Base-by-base conservation (phyloP, 2,113 vertebrate genomes). In the Montifringilla adamsi region DNA sequence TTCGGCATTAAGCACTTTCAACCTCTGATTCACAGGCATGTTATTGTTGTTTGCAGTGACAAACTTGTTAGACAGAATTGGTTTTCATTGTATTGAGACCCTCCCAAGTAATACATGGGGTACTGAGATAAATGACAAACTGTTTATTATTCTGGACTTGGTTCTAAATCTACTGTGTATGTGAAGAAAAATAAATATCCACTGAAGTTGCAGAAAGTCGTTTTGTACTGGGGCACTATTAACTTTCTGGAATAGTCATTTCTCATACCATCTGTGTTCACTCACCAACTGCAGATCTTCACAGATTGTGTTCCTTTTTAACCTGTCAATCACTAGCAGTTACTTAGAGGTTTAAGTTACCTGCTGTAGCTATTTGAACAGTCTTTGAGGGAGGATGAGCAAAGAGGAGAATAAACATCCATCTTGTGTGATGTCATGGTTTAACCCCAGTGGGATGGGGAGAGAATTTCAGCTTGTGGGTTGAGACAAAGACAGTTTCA, bases 231-330 rank as follows among this genome's bases (percentile, higher is more conserved):
- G 41, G 55, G 33, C 79, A 63, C 44, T 87, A 70, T 63, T 91
- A 78, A 79, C 44, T 96, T 92, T 37, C n/a, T 83, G 85, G 77
- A 92, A 82, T 58, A 90, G 67, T 89, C 1, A 79, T 90, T 89
- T 94, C 43, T 92, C 70, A 17, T 90, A 41, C 92, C 82, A 90
- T 96, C 90, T 94, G 87, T 91, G 78, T 92, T 96, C 50, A 49
- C 39, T 86, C 76, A 67, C 50, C 56, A 92, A 64, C 47, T 95
- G 81, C 31, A 59, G 41, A 55, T 72, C 30, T 59, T 67, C 81
- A 91, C 84, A 94, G 92, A 82, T 60, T 94, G 87, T 68, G 47
- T 95, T 94, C 77, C 73, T 78, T 94, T 81, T 81, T 75, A 94
- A 82, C 33, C 10, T 60, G 73, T 82, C 92, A 91, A 67, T 96